A percentile compares a stretch with the other conserved stretches of the same genome.
Evolutionary conservation across 2,797 vertebrate genomes (phyloP).

Genomic region (Presbytis comata): DNA sequence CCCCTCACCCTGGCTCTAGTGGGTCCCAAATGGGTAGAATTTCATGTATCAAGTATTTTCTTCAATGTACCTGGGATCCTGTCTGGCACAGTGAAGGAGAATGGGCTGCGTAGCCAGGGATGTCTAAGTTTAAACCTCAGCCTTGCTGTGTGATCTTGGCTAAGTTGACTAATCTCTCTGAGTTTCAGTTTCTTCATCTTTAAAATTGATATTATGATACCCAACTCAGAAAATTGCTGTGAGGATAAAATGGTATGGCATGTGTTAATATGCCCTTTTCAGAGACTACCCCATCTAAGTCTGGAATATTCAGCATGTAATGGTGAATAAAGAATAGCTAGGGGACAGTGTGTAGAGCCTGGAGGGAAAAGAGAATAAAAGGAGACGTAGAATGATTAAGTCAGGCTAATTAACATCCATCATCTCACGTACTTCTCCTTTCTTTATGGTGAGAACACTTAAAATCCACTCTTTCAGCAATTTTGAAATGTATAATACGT

Average conservation of each 20-base stretch:
- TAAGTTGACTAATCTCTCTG: background rate
- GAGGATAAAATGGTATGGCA: background rate
- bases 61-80: background rate
- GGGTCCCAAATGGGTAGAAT: background rate
- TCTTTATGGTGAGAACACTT: background rate
- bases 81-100: background rate
- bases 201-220: background rate
- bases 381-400: background rate
- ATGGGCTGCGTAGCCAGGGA: background rate
- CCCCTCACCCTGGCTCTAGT: background rate
- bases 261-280: background rate
- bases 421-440: background rate
- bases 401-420: background rate
- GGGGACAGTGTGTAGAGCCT: background rate
- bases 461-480: background rate
- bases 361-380: background rate
- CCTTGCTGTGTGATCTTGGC: background rate
- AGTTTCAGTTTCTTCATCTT: slow-evolving; percentile 18
- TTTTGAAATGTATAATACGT: background rate
- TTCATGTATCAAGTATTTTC: background rate
- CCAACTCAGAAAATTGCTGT: background rate
- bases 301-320: background rate
- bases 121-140: background rate
- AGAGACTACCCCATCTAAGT: background rate
- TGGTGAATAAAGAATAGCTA: background rate